Percentiles rank a stretch among this genome's conserved stretches.
phyloP scores from a whole-genome alignment of 2,113 vertebrate genomes.

The Centropus bengalensis region DNA sequence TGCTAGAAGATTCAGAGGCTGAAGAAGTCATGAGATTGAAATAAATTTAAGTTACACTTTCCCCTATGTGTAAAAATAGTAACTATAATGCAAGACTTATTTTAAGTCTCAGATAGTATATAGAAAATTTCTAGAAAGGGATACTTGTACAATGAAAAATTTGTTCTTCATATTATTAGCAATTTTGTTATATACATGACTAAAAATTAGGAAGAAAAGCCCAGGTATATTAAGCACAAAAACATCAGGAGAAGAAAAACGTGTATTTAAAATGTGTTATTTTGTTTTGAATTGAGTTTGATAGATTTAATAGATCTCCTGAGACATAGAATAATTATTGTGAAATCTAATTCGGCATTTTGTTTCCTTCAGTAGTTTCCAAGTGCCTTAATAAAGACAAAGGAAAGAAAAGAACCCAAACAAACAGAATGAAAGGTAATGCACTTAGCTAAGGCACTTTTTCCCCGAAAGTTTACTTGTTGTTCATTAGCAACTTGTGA shows the following conservation, averaged over 20 bases:
- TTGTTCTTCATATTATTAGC: neutral
- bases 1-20: neutral
- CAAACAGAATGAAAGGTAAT: neutral
- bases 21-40: neutral
- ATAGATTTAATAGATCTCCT: no score
- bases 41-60: neutral
- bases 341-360: neutral
- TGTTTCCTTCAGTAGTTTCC: neutral
- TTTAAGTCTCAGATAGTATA: neutral
- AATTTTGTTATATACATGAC: neutral
- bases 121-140: neutral
- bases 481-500: neutral
- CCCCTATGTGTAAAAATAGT: neutral
- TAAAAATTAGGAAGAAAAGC: neutral
- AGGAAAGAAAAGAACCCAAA: neutral
- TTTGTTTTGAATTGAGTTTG: neutral
- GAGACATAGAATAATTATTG: neutral
- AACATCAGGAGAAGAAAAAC: neutral
- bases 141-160: neutral
- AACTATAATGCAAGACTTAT: neutral
- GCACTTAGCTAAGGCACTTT: neutral
- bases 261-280: neutral
- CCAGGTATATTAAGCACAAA: neutral
- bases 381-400: neutral
- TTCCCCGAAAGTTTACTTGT: neutral